Percentiles rank a stretch among this genome's conserved stretches.
phyloP scores from a whole-genome alignment of 2,113 vertebrate genomes.

The Crocuta crocuta region DNA sequence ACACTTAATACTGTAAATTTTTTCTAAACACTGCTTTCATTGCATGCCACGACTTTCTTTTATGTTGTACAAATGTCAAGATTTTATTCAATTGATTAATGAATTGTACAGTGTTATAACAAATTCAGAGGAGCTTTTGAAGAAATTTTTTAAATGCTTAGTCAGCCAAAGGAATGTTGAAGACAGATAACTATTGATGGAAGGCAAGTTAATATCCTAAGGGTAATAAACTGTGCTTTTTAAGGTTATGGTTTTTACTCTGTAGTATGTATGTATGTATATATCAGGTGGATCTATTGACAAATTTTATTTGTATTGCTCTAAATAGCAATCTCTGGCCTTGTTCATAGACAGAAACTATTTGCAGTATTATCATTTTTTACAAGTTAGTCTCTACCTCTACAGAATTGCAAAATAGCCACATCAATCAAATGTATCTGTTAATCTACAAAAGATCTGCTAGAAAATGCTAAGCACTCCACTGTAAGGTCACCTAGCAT shows the following conservation, averaged over 20 bases:
- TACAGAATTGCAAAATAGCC: neutral
- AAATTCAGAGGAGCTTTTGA: neutral
- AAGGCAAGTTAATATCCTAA: neutral
- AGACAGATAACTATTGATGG: neutral
- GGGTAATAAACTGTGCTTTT: neutral
- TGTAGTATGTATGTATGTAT: neutral
- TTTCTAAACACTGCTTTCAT: neutral
- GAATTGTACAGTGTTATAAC: neutral
- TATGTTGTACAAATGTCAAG: neutral
- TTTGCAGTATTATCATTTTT: neutral
- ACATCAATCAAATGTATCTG: neutral
- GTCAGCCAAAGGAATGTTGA: neutral
- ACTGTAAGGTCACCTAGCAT: neutral
- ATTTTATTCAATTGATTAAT: neutral
- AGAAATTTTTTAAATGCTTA: neutral
- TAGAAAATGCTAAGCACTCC: neutral
- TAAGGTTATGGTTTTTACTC: neutral
- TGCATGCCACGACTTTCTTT: neutral
- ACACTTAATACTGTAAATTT: neutral
- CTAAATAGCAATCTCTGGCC: neutral
- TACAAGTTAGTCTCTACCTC: neutral
- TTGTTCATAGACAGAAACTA: neutral
- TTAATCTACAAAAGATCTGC: neutral
- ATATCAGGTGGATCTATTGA: neutral
- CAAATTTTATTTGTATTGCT: neutral